Base-by-base conservation (phyloP, 2,113 vertebrate species). In the Percina caprodes region DNA sequence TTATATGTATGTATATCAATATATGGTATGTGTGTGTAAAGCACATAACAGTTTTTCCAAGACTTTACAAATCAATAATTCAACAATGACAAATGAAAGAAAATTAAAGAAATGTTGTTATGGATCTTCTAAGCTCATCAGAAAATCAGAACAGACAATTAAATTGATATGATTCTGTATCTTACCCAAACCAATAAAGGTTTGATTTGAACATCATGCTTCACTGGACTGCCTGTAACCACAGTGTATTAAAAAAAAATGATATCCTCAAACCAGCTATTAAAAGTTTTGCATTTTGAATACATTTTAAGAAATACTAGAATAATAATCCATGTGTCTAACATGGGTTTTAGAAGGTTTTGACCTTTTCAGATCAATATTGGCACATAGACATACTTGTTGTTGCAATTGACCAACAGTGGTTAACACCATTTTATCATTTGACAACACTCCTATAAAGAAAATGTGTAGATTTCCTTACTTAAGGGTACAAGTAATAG, bases 131-230 rank as follows among this genome's bases (percentile, higher is more conserved):
- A n/a, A 19, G 55, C 26, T 51, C 54, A 68, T 33, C 24, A 48
- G 24, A 48, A 58, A 48, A 68, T 18, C 26, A 52, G 6, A 77
- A 24, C 62, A 24, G 65, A 60, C 45, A 26, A 52, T 42, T 52
- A 4, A 52, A 69, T 21, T 69, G 7, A 24, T 8, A 8, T 48
- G 54, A 59, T 59, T 49, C 30, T 12, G 30, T 14, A 12, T 52
- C 48, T 56, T 56, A 56, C 13, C 59, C 18, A 11, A 54, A 45
- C 2, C 56, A 54, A 13, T 55, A 3, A 26, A 55, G 7, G 30
- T n/a, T 45, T 23, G 23, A 67, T 74, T 67, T 80, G 62, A 74
- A 60, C 42, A 67, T 65, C 24, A 42, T 52, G 30, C 23, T 55
- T 21, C 33, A 52, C 30, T 66, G 21, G 26, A 21, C 7, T 52